Evolutionary conservation across 1,140 invertebrate genomes (phyloP).

Genomic region (Sarcophaga peregrina): DNA sequence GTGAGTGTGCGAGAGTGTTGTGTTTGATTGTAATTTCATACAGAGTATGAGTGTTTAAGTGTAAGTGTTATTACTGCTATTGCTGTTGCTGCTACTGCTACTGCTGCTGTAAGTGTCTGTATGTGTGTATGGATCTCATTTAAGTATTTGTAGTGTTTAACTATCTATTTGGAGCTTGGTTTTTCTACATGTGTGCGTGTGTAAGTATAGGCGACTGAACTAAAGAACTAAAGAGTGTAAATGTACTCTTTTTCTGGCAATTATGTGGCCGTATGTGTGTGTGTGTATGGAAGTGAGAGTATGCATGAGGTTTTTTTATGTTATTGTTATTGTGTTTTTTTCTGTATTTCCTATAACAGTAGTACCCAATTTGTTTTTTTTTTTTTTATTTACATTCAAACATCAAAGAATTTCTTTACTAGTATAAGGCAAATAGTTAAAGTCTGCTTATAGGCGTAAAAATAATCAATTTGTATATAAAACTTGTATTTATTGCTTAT

Average conservation of each 20-base stretch:
- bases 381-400: not conserved
- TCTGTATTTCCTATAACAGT: not conserved
- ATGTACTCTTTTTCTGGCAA: not conserved
- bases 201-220: not conserved
- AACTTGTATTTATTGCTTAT: no score
- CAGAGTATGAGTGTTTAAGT: slow-evolving; percentile 43
- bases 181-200: not conserved
- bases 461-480: no score
- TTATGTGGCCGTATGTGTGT: not conserved
- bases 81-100: no score
- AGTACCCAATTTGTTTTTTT: no score
- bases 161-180: not conserved
- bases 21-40: slow-evolving; percentile 31
- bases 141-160: not conserved
- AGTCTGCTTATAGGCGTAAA: not conserved
- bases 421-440: not conserved
- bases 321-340: not conserved
- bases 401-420: not conserved
- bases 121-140: slow-evolving; percentile 9
- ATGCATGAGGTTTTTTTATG: not conserved
- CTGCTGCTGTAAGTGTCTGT: not conserved
- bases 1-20: slow-evolving; percentile 37
- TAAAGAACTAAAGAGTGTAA: slow-evolving; percentile 21
- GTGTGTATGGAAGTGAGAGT: no score
- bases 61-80: slow-evolving; percentile 29